Evolutionary conservation across 1,140 invertebrate genomes (phyloP), one percentile per base, ranked within the genome.

Genomic region (Pogonomyrmex barbatus): DNA sequence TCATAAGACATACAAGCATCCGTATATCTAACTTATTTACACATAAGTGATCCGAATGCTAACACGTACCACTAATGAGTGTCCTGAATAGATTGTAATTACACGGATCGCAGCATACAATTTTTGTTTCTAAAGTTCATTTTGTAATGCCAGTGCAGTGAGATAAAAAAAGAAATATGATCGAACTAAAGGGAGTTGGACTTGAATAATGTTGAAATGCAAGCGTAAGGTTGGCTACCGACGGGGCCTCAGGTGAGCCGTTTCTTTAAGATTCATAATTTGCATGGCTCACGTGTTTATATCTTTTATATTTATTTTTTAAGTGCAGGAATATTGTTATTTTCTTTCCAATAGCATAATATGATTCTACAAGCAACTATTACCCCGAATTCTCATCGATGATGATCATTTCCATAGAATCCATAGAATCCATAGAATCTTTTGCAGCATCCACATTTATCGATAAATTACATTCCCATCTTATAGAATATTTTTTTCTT

Each of bases 181-280:
- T 52, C 67, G 71, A 85, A 86, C 63, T 75, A 88, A 91, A 91
- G 93, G 94, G 94, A 95, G 94, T 92, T 95, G 94, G 94, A 95
- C 93, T 94, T 94, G 93, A 93, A 94, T 93, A 93, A 93, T 60
- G 92, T 94, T 94, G 93, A 94, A 84, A 91, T 86, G 88, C 85
- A 87, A 91, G 87, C 84, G 91, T 71, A 89, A 81, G 89, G 89
- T 91, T 93, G 92, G 92, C 90, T 93, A 93, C 93, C 85, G 93
- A 91, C 89, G 93, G 91, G 90, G 92, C 92, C 93, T 92, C 91
- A 94, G 94, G 94, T 94, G 94, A 95, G 94, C 94, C 93, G 91
- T 90, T 92, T 88, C 85, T 88, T 78, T 91, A 89, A 83, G 89
- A 89, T 86, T 84, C 30, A 63, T 82, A 76, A 63, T 83, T 87